Conservation (phyloP, 2,888 invertebrate species). For the Phalera bucephala region DNA sequence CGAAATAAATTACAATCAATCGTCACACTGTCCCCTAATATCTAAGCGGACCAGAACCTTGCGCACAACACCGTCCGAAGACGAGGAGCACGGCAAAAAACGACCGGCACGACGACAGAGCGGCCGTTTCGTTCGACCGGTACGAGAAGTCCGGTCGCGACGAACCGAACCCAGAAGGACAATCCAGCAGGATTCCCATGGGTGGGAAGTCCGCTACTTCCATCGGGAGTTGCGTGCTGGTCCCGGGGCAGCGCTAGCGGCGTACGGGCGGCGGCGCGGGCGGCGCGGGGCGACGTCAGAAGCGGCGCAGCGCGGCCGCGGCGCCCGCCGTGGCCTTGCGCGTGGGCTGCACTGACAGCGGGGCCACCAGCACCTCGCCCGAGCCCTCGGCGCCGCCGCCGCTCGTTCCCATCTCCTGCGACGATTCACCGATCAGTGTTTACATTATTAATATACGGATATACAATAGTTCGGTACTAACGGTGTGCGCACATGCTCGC, state of each 20-base stretch:
- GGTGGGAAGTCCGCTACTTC: no score
- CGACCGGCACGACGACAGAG: neutral
- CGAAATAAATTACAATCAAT: conserved; percentile 32
- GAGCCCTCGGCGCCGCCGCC: conserved; percentile 71
- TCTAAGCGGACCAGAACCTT: conserved; percentile 17
- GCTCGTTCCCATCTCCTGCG: conserved; percentile 88
- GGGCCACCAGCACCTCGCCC: conserved; percentile 87
- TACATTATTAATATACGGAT: no score
- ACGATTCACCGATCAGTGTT: no score
- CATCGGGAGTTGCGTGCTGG: neutral
- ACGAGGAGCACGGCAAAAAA: neutral
- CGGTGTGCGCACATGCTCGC: no score
- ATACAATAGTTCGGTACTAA: no score
- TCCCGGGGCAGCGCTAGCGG: no score
- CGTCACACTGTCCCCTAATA: conserved; percentile 38
- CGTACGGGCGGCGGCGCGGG: conserved; percentile 1
- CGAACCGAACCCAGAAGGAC: no score
- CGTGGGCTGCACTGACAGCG: conserved; percentile 93
- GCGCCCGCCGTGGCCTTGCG: conserved; percentile 88
- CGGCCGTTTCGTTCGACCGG: neutral
- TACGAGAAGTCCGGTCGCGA: neutral
- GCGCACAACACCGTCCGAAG: conserved; percentile 9
- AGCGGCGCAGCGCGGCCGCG: conserved; percentile 87
- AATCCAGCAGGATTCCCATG: neutral
- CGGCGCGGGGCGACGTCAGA: conserved; percentile 78